Conservation (phyloP, 2,797 vertebrate genomes). For the Anguilla marmorata region DNA sequence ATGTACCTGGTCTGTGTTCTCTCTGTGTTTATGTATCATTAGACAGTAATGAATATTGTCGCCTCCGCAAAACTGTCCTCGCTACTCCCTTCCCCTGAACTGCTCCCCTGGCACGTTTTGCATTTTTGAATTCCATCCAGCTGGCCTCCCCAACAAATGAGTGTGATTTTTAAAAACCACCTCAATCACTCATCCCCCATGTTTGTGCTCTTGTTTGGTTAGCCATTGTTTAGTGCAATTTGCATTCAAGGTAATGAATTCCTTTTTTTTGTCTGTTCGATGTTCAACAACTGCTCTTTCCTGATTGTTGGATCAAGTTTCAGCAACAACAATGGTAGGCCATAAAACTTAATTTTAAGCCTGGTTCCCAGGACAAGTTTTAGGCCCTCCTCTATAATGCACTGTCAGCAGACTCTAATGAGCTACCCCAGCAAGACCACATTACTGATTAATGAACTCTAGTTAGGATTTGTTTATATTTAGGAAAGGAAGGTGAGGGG, state of each 20-base stretch:
- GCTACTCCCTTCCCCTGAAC: neutral
- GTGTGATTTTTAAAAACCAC: neutral
- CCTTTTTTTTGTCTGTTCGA: neutral
- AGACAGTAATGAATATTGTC: neutral
- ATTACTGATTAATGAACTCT: constrained; percentile 23
- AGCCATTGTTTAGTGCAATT: neutral
- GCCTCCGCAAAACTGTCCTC: neutral
- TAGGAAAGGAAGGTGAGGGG: neutral
- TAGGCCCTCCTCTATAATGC: neutral
- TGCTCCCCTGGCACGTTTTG: neutral
- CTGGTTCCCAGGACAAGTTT: neutral
- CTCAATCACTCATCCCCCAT: neutral
- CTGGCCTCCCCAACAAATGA: neutral
- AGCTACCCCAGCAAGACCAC: neutral
- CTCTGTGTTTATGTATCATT: neutral
- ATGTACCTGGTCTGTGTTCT: neutral
- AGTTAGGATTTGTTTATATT: constrained; percentile 1
- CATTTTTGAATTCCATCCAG: neutral
- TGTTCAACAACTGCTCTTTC: neutral
- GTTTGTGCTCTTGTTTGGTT: neutral
- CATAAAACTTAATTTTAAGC: neutral
- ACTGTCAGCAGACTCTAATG: neutral
- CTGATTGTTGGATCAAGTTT: neutral
- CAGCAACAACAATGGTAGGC: neutral
- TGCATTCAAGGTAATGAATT: neutral